phyloP scores from a whole-genome alignment of 2,113 vertebrate species.

The Heteronetta atricapilla region DNA sequence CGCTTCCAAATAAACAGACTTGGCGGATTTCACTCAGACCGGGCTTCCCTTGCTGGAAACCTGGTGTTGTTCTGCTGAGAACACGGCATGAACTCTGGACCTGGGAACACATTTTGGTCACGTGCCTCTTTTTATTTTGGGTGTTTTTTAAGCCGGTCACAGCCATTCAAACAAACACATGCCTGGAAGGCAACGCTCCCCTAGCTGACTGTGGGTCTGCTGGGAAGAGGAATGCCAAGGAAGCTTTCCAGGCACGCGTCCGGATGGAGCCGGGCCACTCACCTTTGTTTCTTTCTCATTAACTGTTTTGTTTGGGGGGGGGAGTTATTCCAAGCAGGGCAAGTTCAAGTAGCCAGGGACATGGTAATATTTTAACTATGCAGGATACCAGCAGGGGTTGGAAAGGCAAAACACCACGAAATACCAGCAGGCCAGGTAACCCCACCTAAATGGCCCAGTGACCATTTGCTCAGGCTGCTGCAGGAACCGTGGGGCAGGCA shows the following conservation, averaged over 20 bases:
- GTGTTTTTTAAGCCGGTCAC: background rate
- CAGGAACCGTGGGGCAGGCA: background rate
- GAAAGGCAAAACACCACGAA: background rate
- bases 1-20: conserved; percentile 42
- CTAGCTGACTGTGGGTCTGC: background rate
- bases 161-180: conserved; percentile 2
- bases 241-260: background rate
- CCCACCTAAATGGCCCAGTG: background rate
- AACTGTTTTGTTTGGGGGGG: background rate
- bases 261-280: background rate
- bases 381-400: background rate
- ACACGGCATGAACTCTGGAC: background rate
- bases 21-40: background rate
- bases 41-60: conserved; percentile 1
- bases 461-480: background rate
- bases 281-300: conserved; percentile 16
- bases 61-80: background rate
- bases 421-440: background rate
- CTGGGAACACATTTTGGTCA: background rate
- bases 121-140: background rate
- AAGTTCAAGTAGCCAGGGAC: background rate
- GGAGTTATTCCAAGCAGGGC: background rate
- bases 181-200: background rate
- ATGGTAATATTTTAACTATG: background rate
- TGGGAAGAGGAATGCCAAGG: background rate